A percentile compares a stretch with the other conserved stretches of the same genome.
Conservation (phyloP, 1,140 invertebrate genomes). For the Heliothis virescens region DNA sequence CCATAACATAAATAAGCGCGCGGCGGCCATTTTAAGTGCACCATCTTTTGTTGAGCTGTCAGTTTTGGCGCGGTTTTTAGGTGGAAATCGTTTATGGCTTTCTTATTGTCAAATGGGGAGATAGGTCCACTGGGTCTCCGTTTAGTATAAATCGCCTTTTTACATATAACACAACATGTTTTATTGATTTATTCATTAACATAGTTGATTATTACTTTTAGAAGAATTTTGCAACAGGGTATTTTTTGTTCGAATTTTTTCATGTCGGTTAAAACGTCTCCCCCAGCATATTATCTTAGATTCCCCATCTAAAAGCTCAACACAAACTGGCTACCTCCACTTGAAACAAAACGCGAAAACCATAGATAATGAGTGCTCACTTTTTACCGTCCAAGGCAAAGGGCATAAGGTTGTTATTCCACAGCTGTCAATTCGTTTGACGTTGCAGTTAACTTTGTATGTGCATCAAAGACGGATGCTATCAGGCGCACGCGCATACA, state of each 20-base stretch:
- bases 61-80: constrained; percentile 38
- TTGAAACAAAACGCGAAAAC: constrained; percentile 19
- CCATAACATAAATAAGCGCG: constrained; percentile 58
- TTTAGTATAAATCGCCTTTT: no score
- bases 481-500: constrained; percentile 39
- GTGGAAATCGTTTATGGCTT: background rate
- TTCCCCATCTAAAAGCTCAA: constrained; percentile 26
- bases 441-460: constrained; percentile 40
- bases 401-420: constrained; percentile 48
- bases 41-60: constrained; percentile 50
- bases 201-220: no score
- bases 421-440: constrained; percentile 1
- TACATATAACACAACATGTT: no score
- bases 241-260: no score
- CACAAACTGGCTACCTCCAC: constrained; percentile 21
- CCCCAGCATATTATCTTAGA: no score
- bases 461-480: constrained; percentile 52
- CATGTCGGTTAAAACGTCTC: no score
- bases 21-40: constrained; percentile 56
- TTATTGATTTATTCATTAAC: no score
- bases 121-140: no score
- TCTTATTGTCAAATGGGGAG: background rate
- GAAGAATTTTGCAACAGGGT: no score
- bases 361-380: constrained; percentile 39
- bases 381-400: constrained; percentile 42